A percentile compares a stretch with the other conserved stretches of the same genome.
Conservation (phyloP, 2,797 vertebrate species). For the Coregonus suidteri region DNA sequence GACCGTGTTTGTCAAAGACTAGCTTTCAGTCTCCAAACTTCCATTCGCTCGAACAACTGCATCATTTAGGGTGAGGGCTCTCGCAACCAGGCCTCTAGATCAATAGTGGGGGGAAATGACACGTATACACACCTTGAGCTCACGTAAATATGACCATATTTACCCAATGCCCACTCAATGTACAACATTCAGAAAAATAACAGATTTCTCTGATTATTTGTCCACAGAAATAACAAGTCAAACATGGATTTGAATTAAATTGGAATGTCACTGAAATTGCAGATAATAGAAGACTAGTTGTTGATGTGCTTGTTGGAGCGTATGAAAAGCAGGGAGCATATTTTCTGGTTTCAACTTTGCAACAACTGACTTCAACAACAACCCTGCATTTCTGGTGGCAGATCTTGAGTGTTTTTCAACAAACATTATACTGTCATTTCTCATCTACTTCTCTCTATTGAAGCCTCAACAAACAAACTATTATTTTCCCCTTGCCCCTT, state of each 20-base stretch:
- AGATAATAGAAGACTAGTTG: neutral
- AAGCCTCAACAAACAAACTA: neutral
- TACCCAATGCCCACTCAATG: neutral
- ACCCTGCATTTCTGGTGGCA: neutral
- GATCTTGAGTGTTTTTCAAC: neutral
- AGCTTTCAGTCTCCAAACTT: conserved; percentile 57
- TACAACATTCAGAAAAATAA: neutral
- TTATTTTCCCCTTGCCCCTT: too few species aligned
- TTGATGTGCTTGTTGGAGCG: neutral
- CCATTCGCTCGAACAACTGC: conserved; percentile 52
- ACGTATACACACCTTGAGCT: conserved; percentile 9
- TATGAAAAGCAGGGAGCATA: neutral
- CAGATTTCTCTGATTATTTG: neutral
- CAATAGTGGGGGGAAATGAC: conserved; percentile 21
- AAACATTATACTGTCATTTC: neutral
- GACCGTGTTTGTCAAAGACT: conserved; percentile 61
- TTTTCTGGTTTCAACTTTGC: neutral
- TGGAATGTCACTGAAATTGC: neutral
- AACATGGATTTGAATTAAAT: neutral
- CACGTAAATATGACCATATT: conserved; percentile 3
- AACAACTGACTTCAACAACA: neutral
- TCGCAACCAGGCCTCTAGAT: conserved; percentile 23
- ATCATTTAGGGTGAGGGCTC: conserved; percentile 55
- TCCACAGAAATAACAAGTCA: neutral
- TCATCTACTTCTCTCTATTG: neutral